Base-by-base conservation (phyloP, 2,797 vertebrate species). In the Malurus splendens region DNA sequence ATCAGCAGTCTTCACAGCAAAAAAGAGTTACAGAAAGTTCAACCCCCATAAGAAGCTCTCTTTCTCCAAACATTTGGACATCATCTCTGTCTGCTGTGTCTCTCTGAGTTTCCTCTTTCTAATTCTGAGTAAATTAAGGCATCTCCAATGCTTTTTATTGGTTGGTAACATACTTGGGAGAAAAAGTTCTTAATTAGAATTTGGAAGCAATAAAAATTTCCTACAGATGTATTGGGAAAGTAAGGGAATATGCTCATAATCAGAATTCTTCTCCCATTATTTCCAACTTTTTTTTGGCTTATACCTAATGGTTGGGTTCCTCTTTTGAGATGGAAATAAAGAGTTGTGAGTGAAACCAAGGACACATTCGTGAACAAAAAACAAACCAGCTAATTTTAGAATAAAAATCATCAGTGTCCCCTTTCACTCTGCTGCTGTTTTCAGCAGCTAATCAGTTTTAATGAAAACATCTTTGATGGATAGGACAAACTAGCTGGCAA, bases 381-480 rank as follows among this genome's bases (percentile, higher is more conserved):
- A 44, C 51, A 28, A 14, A 1, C 0, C 5, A 42, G 14, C 7
- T 80, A 44, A 73, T 90, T 81, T 86, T 62, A 79, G 51, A 67
- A 59, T 23, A 52, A 59, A 81, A 91, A 24, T 42, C 38, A 9
- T 18, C 2, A 0, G 20, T 67, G 33, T 50, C 30, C 41, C 18
- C 5, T 80, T 87, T 85, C 64, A 27, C 45, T 59, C 48, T 36
- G 3, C 36, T 36, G 36, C 36, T 78, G n/a, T 90, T 88, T 94
- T 94, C 85, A 82, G 36, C 64, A 86, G 32, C 71, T 85, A 74
- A 83, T 89, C 41, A 36, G 18, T 86, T 93, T 90, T 91, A 90
- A 89, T 66, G 27, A 68, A 82, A 94, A 59, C 17, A 27, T 52
- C n/a, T 42, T 32, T 90, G 48, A 82, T 44, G 56, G 48, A 70